Base-by-base conservation (phyloP, 1,140 invertebrate species). In the Stegodyphus dumicola region DNA sequence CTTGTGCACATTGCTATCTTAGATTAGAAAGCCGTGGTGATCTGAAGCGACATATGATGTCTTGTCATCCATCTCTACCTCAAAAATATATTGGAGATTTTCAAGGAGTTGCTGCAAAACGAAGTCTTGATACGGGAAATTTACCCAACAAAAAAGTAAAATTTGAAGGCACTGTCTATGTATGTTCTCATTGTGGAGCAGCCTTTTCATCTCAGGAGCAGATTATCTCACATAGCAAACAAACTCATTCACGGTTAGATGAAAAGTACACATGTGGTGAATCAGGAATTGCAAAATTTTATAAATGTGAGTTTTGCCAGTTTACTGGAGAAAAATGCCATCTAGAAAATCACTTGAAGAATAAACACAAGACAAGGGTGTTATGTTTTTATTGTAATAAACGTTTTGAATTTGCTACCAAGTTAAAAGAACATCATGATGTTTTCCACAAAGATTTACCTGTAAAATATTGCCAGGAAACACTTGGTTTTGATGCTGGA, bases 221-320 rank as follows among this genome's bases (percentile, higher is more conserved):
- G 51, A 66, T 86, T 7, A 69, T 7, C 1, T 6, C 6, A 3
- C 84, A 86, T 66, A n/a, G 1, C 10, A 60, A 66, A 9, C 74
- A 60, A 70, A 18, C 64, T 17, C 81, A 85, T 77, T 10, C 51
- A 11, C 60, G 81, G 5, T 33, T 79, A 18, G 15, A 6, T 5
- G 13, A 33, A 60, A 17, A 18, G 9, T 76, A 17, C 54, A 7
- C 2, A 13, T 17, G 13, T 15, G 2, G 11, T 69, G 15, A 54
- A 48, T 7, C 60, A 18, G 67, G 48, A 1, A 65, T 76, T 69
- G 17, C 52, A 5, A 48, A 49, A n/a, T 85, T 76, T 70, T 70
- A 69, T 49, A 76, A 76, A 33, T 85, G 81, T 49, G 81, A 85
- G 49, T 85, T 85, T 60, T 85, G 81, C n/a, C 65, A 49, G 5